phyloP scores from a whole-genome alignment of 2,888 invertebrate species.

The Drosophila borealis region DNA sequence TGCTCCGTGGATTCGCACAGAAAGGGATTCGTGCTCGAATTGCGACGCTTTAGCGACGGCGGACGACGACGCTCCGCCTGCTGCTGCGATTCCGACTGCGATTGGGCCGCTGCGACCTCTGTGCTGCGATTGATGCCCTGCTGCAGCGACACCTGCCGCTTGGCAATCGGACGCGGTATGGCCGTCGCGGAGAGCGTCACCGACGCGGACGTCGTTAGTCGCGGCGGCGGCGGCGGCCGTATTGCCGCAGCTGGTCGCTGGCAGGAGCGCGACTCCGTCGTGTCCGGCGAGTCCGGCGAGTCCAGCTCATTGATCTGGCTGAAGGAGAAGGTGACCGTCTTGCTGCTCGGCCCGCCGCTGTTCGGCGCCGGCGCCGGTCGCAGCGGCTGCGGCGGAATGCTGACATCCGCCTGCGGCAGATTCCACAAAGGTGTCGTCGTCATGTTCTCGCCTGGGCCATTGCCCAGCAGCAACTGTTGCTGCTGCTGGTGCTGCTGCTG shows the following conservation, averaged over 20 bases:
- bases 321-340: slow-evolving; percentile 80
- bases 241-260: slow-evolving; percentile 9
- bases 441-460: slow-evolving; percentile 2
- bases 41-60: slow-evolving; percentile 68
- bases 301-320: slow-evolving; percentile 61
- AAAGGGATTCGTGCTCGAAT: slow-evolving; percentile 83
- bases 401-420: slow-evolving; percentile 77
- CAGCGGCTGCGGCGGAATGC: slow-evolving; percentile 89
- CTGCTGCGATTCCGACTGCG: background rate
- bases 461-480: slow-evolving; percentile 31
- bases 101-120: slow-evolving; percentile 15
- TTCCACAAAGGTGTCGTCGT: slow-evolving; percentile 83
- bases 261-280: slow-evolving; percentile 53
- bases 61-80: slow-evolving; percentile 40
- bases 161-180: slow-evolving; percentile 83
- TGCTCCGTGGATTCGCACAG: slow-evolving; percentile 74
- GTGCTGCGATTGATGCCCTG: slow-evolving; percentile 60
- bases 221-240: slow-evolving; percentile 76
- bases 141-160: slow-evolving; percentile 80
- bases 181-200: slow-evolving; percentile 70
- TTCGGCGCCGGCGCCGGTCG: slow-evolving; percentile 87
- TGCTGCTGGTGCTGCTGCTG: slow-evolving; percentile 41
- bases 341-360: slow-evolving; percentile 64
- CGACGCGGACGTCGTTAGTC: slow-evolving; percentile 67
- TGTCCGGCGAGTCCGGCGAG: too few relatives aligned